A percentile compares a stretch with the other conserved stretches of the same genome.
Evolutionary conservation across 2,797 vertebrate species (phyloP).

Genomic region (Meriones psammophilus): DNA sequence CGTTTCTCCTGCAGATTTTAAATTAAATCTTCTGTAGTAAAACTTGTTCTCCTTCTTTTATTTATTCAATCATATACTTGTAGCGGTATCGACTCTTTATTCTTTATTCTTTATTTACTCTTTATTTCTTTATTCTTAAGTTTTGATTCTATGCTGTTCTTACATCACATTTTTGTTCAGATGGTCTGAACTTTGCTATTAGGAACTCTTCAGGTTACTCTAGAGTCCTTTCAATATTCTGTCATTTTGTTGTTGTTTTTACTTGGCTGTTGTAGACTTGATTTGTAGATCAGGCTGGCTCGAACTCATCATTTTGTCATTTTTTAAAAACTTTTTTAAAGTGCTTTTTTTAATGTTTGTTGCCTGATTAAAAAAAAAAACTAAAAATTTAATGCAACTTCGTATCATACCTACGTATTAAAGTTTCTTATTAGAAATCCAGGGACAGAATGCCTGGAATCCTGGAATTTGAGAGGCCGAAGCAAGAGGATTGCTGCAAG

Average conservation of each 20-base stretch:
- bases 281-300: too few species aligned
- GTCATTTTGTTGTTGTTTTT: neutral
- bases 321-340: neutral
- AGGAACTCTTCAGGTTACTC: neutral
- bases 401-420: neutral
- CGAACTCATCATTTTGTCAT: too few species aligned
- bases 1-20: neutral
- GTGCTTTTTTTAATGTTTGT: neutral
- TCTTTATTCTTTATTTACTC: conserved; percentile 39
- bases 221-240: neutral
- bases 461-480: neutral
- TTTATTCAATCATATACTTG: neutral
- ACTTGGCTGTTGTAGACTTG: too few species aligned
- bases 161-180: conserved; percentile 2
- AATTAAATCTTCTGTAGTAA: neutral
- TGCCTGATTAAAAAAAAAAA: neutral
- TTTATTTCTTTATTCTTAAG: conserved; percentile 22
- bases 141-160: neutral
- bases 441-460: neutral
- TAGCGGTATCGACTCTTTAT: neutral
- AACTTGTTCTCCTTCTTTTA: conserved; percentile 36
- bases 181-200: neutral
- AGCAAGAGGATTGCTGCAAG: neutral
- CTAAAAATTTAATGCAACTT: conserved; percentile 1
- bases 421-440: neutral